Percentiles rank a stretch among this genome's conserved stretches.
phyloP scores from a whole-genome alignment of 2,888 invertebrate genomes.

The Leptopilina myrica region DNA sequence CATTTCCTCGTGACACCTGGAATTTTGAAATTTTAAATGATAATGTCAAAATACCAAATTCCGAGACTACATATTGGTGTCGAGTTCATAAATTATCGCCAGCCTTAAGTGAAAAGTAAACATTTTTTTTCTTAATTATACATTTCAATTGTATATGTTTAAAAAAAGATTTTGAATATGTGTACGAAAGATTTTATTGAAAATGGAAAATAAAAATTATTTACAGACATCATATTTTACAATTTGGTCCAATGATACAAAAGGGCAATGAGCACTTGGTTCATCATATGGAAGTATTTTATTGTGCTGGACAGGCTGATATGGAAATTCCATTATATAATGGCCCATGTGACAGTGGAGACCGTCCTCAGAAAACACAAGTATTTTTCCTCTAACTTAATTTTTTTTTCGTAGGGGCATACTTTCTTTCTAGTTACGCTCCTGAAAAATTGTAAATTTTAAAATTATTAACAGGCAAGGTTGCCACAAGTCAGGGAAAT shows the following conservation, averaged over 20 bases:
- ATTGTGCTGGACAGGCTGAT: conserved; percentile 87
- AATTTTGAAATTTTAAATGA: conserved; percentile 81
- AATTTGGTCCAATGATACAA: conserved; percentile 93
- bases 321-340: conserved; percentile 87
- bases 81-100: conserved; percentile 88
- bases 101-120: conserved; percentile 80
- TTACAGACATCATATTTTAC: conserved; percentile 72
- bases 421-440: too few species aligned
- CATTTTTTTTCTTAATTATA: neutral
- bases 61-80: conserved; percentile 99
- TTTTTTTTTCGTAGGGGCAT: neutral
- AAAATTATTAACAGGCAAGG: too few species aligned
- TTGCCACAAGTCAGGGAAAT: too few species aligned
- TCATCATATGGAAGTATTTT: conserved; percentile 99
- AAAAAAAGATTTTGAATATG: neutral
- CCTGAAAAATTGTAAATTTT: neutral
- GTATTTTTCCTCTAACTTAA: conserved; percentile 68
- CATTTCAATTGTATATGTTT: neutral
- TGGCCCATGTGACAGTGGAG: conserved; percentile 88
- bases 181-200: too few species aligned
- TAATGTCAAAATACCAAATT: conserved; percentile 85
- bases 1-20: conserved; percentile 78
- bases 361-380: conserved; percentile 86
- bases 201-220: neutral
- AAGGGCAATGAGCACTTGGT: conserved; percentile 90